Evolutionary conservation across 1,140 invertebrate genomes (phyloP).

Genomic region (Paraescarpia echinospica): DNA sequence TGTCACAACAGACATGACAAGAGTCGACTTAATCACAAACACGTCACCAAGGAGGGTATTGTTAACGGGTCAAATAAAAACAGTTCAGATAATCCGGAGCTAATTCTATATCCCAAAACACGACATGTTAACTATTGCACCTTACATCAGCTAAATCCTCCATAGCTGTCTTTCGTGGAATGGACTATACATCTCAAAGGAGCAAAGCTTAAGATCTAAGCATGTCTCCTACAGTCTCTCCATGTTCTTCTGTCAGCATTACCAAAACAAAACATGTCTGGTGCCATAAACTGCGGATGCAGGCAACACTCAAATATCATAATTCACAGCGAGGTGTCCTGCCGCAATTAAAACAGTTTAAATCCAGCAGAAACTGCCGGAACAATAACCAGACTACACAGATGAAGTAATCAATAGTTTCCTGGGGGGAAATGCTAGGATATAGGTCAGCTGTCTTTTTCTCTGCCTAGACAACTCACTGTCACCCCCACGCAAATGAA

Average conservation of each 20-base stretch:
- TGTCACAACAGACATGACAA: not conserved
- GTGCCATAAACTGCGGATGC: not conserved
- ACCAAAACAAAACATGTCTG: not conserved
- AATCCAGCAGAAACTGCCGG: not conserved
- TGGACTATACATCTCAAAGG: not conserved
- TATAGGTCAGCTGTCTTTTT: not conserved
- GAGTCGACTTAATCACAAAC: not conserved
- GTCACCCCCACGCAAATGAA: not conserved
- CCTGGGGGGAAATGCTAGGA: not conserved
- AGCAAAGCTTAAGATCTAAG: not conserved
- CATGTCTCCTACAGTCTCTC: not conserved
- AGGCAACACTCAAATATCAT: not conserved
- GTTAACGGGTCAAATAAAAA: not conserved
- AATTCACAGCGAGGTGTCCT: not conserved
- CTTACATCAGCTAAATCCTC: not conserved
- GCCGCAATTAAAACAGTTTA: not conserved
- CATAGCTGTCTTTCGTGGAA: not conserved
- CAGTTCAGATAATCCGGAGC: not conserved
- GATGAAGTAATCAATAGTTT: not conserved
- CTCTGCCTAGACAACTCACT: not conserved
- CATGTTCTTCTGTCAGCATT: not conserved
- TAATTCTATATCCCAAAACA: not conserved
- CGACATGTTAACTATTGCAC: not conserved
- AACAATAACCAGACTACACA: not conserved
- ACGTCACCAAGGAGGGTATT: not conserved